Conservation (phyloP, 1,140 invertebrate genomes). For the Aphaenogaster rudis region DNA sequence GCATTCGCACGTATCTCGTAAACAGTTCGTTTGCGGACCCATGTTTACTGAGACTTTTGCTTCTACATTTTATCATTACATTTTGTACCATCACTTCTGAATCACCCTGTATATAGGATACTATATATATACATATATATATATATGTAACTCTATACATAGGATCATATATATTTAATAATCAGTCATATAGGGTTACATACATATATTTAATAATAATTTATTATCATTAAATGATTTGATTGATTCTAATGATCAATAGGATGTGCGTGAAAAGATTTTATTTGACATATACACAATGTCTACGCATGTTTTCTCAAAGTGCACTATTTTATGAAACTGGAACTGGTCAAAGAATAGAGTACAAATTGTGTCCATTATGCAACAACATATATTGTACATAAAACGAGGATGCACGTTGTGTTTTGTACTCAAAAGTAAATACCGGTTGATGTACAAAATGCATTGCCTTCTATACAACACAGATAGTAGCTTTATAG, state of each 20-base stretch:
- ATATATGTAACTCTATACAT: no score
- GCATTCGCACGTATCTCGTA: no score
- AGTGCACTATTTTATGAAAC: constrained; percentile 38
- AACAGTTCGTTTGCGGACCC: no score
- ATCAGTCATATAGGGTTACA: no score
- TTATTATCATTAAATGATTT: neutral
- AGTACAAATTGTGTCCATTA: constrained; percentile 76
- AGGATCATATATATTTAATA: no score
- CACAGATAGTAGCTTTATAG: neutral
- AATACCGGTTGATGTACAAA: constrained; percentile 59
- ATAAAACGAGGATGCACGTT: constrained; percentile 57
- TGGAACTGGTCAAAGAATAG: constrained; percentile 67
- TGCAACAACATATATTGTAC: constrained; percentile 63
- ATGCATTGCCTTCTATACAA: constrained; percentile 64
- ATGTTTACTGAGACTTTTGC: no score
- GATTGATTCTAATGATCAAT: neutral
- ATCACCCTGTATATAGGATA: no score
- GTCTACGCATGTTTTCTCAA: neutral
- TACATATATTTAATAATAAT: no score
- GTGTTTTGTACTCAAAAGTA: constrained; percentile 70
- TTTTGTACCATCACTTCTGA: no score
- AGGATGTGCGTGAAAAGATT: neutral
- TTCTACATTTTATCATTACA: no score
- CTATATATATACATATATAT: no score
- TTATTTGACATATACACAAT: constrained; percentile 8